phyloP scores from a whole-genome alignment of 2,113 vertebrate species.

The Meleagris gallopavo region DNA sequence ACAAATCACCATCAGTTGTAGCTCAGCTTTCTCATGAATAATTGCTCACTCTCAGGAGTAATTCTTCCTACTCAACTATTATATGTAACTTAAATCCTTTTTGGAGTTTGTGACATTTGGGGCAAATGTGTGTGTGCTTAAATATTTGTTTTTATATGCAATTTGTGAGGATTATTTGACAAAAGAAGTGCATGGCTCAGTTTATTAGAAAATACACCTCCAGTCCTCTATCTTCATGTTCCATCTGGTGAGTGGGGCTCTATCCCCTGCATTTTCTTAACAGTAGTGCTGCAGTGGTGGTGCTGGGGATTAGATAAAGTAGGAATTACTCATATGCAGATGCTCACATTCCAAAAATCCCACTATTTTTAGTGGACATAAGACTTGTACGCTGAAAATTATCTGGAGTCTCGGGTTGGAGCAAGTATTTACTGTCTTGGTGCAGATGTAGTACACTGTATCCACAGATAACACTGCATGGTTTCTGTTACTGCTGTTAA shows the following conservation, averaged over 20 bases:
- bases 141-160: neutral
- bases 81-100: neutral
- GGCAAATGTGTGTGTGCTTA: neutral
- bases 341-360: neutral
- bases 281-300: neutral
- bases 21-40: neutral
- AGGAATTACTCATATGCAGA: neutral
- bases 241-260: neutral
- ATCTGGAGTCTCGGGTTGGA: neutral
- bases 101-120: neutral
- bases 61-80: neutral
- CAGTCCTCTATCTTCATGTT: neutral
- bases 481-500: neutral
- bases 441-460: neutral
- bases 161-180: neutral
- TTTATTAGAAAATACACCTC: neutral
- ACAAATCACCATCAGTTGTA: neutral
- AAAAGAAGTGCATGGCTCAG: neutral
- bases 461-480: neutral
- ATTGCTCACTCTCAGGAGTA: slow-evolving; percentile 26
- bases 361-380: neutral
- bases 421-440: neutral
- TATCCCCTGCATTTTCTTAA: neutral
- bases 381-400: rapidly evolving
- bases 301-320: neutral